Base-by-base conservation (phyloP, 2,888 invertebrate genomes). In the Drosophila greeni region DNA sequence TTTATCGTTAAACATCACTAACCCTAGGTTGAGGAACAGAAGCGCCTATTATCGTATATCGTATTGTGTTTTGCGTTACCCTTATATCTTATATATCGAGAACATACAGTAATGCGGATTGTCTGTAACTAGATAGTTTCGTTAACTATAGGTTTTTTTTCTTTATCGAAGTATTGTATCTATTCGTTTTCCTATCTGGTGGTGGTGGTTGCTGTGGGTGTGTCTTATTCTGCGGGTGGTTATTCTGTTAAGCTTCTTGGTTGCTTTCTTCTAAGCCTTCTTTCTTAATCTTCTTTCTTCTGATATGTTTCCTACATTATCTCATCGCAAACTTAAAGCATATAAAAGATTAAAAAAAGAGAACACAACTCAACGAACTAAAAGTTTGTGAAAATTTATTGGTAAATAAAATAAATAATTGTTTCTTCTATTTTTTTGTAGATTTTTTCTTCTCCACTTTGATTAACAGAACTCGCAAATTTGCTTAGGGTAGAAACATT, bases 11-110 rank as follows among this genome's bases (percentile, higher is more conserved):
- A 72, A 68, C 54, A 45, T 81, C 84, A 83, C 78, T 78, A 78
- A 78, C 66, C 84, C 78, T 81, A 78, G 56, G 56, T 72, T 75
- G 68, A 84, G 84, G 84, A 84, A 79, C 84, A 84, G 78, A 84
- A 79, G 81, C 79, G 54, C 69, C 73, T 77, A 73, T 74, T 45
- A 45, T 47, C 31, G 9, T 45, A 45, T 29, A 29, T 29, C 29
- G 11, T 29, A 29, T 29, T 29, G 26, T 9, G 26, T 29, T 29
- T 26, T 29, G 9, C 26, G 26, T 29, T 29, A 23, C 23, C 26
- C 26, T 29, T 9, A 29, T 51, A 48, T 42, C 49, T 31, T 47
- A 16, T 47, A 16, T 58, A 39, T 53, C 45, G 49, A 55, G 55
- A 47, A 39, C 33, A 51, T 54, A 47, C 33, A 52, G 31, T 76